Percentiles rank a stretch among this genome's conserved stretches.
Evolutionary conservation across 2,797 vertebrate genomes (phyloP).

Genomic region (Hemitrygon akajei): DNA sequence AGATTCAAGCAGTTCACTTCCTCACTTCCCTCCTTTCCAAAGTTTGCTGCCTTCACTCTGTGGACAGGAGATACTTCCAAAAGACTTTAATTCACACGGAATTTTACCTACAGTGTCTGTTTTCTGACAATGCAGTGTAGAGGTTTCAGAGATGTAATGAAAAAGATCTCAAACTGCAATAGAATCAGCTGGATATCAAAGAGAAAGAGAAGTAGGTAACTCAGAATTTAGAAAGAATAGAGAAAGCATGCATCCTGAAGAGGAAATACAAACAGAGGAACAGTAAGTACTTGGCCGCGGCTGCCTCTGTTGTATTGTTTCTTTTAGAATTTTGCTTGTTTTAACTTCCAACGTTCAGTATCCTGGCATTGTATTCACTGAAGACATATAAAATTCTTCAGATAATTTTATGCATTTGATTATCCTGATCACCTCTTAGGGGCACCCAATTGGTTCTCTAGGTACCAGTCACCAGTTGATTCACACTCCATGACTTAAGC

Average conservation of each 20-base stretch:
- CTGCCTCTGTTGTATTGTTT: neutral
- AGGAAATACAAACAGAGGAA: neutral
- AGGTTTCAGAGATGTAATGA: neutral
- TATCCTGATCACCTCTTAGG: neutral
- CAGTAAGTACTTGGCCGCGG: constrained; percentile 1
- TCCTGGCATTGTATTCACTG: neutral
- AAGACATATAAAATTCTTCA: neutral
- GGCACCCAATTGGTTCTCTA: neutral
- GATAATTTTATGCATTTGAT: neutral
- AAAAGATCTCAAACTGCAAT: neutral
- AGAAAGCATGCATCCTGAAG: neutral
- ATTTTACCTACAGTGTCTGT: neutral
- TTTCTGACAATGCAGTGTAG: neutral
- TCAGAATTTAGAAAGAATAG: neutral
- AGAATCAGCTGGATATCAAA: neutral
- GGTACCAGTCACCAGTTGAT: neutral
- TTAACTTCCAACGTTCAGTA: neutral
- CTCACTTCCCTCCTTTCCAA: neutral
- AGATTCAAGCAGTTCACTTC: neutral
- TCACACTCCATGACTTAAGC: neutral
- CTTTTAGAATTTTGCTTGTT: neutral
- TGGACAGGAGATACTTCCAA: neutral
- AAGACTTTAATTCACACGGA: neutral
- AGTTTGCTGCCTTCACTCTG: neutral
- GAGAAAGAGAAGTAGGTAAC: neutral